Evolutionary conservation across 1,140 invertebrate species (phyloP), one percentile per base, ranked within the genome.

Genomic region (Hyles euphorbiae): DNA sequence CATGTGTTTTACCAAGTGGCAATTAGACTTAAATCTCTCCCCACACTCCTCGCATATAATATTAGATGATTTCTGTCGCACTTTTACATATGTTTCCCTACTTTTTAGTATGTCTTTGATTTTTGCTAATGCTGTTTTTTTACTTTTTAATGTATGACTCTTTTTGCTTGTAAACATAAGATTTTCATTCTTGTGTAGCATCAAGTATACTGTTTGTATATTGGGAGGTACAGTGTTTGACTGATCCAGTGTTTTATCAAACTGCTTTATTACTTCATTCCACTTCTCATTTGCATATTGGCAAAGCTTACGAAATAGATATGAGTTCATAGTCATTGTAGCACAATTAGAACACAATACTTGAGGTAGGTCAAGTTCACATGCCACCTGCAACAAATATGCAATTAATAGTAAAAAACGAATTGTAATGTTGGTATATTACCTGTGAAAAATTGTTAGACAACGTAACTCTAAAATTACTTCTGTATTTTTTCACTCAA

Each of bases 281-380:
- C 81, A 83, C 43, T 66, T 70, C 5, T 75, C 56, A 32, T 75
- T 61, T 32, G 83, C 76, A 46, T 74, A 70, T 34, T 74, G 49
- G 45, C 53, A 65, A 10, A 80, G 65, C 58, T 74, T 77, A 48
- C 66, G 61, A 49, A 83, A 83, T 34, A 77, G 40, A 58, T 78
- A 83, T 52, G 69, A 63, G n/a, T 78, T 79, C 3, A 74, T 69
- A 7, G 72, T 61, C 46, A 63, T 61, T 34, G 50, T 68, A 7
- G 76, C 75, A 65, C 83, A 86, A 34, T 63, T 65, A 32, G 51
- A 48, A 52, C 81, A 86, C 12, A 86, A 53, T 5, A 72, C 62
- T 66, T 76, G 70, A 32, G 83, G 83, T 5, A 86, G 55, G 1
- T 51, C 49, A 5, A 59, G 33, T 46, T 86, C 78, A 46, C 55